Conservation (phyloP, 2,888 invertebrate genomes). For the Rhingia campestris region DNA sequence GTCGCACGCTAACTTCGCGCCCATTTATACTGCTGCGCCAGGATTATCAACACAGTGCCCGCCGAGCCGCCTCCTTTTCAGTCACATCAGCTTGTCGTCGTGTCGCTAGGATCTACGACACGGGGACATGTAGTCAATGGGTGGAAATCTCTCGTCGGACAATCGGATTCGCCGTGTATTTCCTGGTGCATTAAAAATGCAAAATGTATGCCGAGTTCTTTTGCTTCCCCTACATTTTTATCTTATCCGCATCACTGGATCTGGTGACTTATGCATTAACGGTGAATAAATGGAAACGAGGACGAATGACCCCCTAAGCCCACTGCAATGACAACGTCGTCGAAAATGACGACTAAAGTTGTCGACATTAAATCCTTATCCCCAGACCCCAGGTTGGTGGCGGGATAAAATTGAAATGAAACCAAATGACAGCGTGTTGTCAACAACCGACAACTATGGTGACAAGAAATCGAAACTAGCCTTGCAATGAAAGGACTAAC, state of each 20-base stretch:
- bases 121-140: slow-evolving; percentile 22
- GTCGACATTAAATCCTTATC: slow-evolving; percentile 57
- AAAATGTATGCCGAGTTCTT: slow-evolving; percentile 67
- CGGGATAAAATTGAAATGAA: slow-evolving; percentile 64
- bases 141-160: slow-evolving; percentile 62
- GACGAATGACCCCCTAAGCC: slow-evolving; percentile 72
- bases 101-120: slow-evolving; percentile 21
- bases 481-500: too few relatives aligned
- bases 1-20: slow-evolving; percentile 43
- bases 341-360: slow-evolving; percentile 55
- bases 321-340: slow-evolving; percentile 61
- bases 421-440: slow-evolving; percentile 37
- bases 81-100: slow-evolving; percentile 21
- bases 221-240: neutral
- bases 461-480: slow-evolving; percentile 2
- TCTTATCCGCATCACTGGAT: slow-evolving; percentile 28
- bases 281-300: slow-evolving; percentile 68
- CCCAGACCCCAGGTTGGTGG: slow-evolving; percentile 45
- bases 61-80: neutral
- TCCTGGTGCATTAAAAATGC: slow-evolving; percentile 73
- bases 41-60: slow-evolving; percentile 10
- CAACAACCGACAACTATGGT: slow-evolving; percentile 7
- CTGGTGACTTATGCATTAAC: slow-evolving; percentile 53
- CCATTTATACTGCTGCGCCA: slow-evolving; percentile 39
- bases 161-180: slow-evolving; percentile 58